Evolutionary conservation across 1,140 invertebrate genomes (phyloP), one percentile per base, ranked within the genome.

Genomic region (Platyscapa corneri): DNA sequence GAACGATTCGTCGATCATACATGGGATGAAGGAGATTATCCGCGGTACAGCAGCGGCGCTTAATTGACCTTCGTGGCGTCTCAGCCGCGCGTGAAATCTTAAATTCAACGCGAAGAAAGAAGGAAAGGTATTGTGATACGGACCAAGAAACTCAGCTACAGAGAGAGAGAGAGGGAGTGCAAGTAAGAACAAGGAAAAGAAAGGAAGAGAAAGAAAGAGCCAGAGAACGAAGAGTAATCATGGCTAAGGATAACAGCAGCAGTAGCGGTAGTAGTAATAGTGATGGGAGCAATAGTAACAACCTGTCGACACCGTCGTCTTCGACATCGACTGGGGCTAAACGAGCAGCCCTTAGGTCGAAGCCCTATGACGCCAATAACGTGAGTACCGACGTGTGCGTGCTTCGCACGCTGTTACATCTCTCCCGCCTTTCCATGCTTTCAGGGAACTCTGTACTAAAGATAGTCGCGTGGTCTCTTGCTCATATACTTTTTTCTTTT

Each of bases 301-400:
- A 82, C 39, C 64, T 77, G 32, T 77, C 74, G 27, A 78, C 75
- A 12, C 60, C 81, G 64, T 82, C 72, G 8, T 77, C 84, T 12
- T 77, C 84, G 39, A n/a, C 60, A 10, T 0, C 60, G 30, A 60
- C 30, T 32, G 49, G 80, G 27, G 0, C 46, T 16, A 77, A 67
- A 18, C 80, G 86, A 84, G 90, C 89, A 75, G 85, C 89, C 80
- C 89, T 86, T 86, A 90, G 88, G 82, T 86, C 89, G 82, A 92
- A 91, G 85, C 91, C 92, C 77, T 93, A 93, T 88, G 91, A 93
- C 86, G 88, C 90, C 85, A 93, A 92, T 89, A 93, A 93, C 90
- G 93, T 93, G 89, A 93, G 93, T 93, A 76, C 46, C 39, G 37
- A 23, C 14, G 18, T 7, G 34, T 39, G 70, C 8, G 16, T n/a